Evolutionary conservation across 1,140 invertebrate species (phyloP), one percentile per base, ranked within the genome.

Genomic region (Monomorium pharaonis): DNA sequence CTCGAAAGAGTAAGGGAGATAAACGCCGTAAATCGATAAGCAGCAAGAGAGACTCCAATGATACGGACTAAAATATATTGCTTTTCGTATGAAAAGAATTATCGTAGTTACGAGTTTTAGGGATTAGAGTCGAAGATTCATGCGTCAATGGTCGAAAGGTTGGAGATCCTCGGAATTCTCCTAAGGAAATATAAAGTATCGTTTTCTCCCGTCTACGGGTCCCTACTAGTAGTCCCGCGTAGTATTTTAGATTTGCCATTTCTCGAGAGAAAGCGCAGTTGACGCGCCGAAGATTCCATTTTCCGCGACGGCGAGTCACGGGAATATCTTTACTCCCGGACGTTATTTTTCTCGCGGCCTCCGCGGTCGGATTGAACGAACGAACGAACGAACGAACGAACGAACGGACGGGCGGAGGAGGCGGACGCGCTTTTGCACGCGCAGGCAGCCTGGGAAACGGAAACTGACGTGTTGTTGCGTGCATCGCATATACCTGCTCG

Each of bases 201-300:
- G 37, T 24, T 37, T 80, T 69, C 58, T 30, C 42, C 30, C 21
- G 37, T 67, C 30, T 67, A n/a, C n/a, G 62, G 62, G 51, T 80
- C 69, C 44, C n/a, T n/a, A n/a, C n/a, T n/a, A n/a, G n/a, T n/a
- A 16, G 21, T 9, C 30, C 33, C 67, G 27, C 33, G 67, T 54
- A 27, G 27, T 30, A 54, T 54, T 74, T 83, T 74, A 72, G 27
- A 72, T 83, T 83, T 56, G 49, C 84, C 51, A 65, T 88, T 88
- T 88, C 37, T 60, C 85, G 78, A 74, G 63, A 84, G n/a, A n/a
- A n/a, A 63, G 27, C 49, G 16, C 30, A 70, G 47, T 56, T 85
- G 89, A 90, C 76, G 86, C 85, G 81, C 87, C 72, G 86, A 87
- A 90, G 85, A 90, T 90, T 90, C 88, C 84, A 90, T 90, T 90